Evolutionary conservation across 2,797 vertebrate genomes (phyloP).

Genomic region (Avahi laniger): DNA sequence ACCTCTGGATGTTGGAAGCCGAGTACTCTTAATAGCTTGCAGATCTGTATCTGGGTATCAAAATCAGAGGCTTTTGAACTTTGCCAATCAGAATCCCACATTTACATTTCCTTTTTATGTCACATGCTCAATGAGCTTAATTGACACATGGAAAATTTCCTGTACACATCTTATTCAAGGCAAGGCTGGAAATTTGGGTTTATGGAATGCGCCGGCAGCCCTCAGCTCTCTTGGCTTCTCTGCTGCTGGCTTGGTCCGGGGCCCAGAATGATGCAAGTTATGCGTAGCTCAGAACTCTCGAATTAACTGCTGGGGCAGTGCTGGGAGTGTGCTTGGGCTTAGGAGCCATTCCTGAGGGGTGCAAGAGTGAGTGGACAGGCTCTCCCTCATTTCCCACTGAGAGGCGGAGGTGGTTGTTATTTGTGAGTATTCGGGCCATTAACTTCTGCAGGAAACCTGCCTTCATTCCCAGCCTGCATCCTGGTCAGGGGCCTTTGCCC

Average conservation of each 20-base stretch:
- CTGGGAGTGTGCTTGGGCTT: background rate
- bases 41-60: background rate
- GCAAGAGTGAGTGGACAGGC: background rate
- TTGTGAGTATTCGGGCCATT: background rate
- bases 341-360: background rate
- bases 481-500: background rate
- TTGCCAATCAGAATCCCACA: constrained; percentile 30
- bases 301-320: background rate
- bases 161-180: background rate
- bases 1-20: background rate
- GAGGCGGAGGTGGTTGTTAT: background rate
- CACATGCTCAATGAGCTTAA: background rate
- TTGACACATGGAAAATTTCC: constrained; percentile 54
- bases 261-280: constrained; percentile 23
- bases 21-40: background rate
- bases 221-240: constrained; percentile 3
- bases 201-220: background rate
- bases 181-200: constrained; percentile 11
- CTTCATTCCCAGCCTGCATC: background rate
- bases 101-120: constrained; percentile 52
- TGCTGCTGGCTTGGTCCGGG: background rate
- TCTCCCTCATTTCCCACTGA: background rate
- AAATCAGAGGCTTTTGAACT: constrained; percentile 40
- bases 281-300: background rate
- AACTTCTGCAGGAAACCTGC: constrained; percentile 13